phyloP scores from a whole-genome alignment of 2,797 vertebrate genomes.

The Champsocephalus esox region DNA sequence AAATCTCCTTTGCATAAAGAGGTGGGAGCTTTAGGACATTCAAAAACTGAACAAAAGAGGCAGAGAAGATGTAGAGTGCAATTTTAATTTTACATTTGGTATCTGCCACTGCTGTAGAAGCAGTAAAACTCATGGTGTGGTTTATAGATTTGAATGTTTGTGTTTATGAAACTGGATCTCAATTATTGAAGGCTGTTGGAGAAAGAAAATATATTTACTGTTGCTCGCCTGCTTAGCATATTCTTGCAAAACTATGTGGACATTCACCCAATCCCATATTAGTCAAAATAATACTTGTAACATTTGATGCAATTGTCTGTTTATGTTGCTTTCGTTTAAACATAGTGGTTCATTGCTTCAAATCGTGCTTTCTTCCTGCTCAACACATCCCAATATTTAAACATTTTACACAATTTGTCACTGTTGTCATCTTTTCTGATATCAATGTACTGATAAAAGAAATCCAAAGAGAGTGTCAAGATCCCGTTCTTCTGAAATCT shows the following conservation, averaged over 20 bases:
- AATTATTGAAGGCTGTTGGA: slow-evolving; percentile 5
- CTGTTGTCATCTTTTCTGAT: slow-evolving; percentile 4
- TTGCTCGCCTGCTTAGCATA: not conserved
- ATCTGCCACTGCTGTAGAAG: slow-evolving; percentile 23
- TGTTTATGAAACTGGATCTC: slow-evolving; percentile 29
- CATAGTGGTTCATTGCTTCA: not conserved
- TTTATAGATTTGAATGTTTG: slow-evolving; percentile 38
- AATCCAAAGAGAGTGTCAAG: slow-evolving; percentile 19
- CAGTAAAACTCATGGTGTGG: slow-evolving; percentile 35
- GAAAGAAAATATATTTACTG: slow-evolving; percentile 10
- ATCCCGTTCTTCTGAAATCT: slow-evolving; percentile 32
- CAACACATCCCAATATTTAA: not conserved
- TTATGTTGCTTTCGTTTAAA: not conserved
- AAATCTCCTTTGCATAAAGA: slow-evolving; percentile 66
- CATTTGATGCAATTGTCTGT: not conserved
- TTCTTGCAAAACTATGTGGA: slow-evolving; percentile 12
- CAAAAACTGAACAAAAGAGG: slow-evolving; percentile 45
- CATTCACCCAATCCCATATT: slow-evolving; percentile 12
- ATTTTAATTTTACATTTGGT: slow-evolving; percentile 50
- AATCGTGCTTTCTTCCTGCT: not conserved
- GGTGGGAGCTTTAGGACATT: slow-evolving; percentile 42
- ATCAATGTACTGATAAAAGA: slow-evolving; percentile 1
- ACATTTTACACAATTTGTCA: not conserved
- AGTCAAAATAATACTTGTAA: not conserved
- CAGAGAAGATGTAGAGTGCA: slow-evolving; percentile 51